phyloP scores from a whole-genome alignment of 2,888 invertebrate species.

The Rhagophthalmus giganteus region DNA sequence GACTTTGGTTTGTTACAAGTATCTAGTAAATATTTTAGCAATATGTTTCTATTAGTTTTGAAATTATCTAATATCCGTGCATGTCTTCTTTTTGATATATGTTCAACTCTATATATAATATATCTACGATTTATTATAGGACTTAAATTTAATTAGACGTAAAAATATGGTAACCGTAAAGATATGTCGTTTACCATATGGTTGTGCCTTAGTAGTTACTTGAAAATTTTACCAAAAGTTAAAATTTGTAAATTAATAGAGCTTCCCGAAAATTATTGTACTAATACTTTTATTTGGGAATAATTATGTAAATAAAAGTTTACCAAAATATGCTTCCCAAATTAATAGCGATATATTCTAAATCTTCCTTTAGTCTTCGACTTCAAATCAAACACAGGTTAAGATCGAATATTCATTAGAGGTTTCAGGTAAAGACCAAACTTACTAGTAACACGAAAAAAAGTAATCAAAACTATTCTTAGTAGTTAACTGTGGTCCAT shows the following conservation, averaged over 20 bases:
- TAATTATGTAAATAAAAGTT: constrained; percentile 40
- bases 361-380: constrained; percentile 53
- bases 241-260: constrained; percentile 44
- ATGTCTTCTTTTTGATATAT: too few species aligned
- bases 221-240: constrained; percentile 49
- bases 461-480: constrained; percentile 41
- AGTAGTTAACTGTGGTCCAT: constrained; percentile 46
- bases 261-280: constrained; percentile 44
- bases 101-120: too few species aligned
- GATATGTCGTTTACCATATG: constrained; percentile 39
- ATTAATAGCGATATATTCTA: constrained; percentile 52
- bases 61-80: too few species aligned
- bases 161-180: constrained; percentile 12
- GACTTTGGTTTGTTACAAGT: too few species aligned
- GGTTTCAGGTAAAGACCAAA: constrained; percentile 23
- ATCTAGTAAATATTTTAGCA: too few species aligned
- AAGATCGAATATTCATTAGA: constrained; percentile 4
- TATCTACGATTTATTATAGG: too few species aligned
- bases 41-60: too few species aligned
- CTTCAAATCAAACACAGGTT: constrained; percentile 19
- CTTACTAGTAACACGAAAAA: constrained; percentile 29
- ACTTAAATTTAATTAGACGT: constrained; percentile 9
- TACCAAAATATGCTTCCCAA: constrained; percentile 40
- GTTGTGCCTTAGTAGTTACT: constrained; percentile 55
- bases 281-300: constrained; percentile 37